Evolutionary conservation across 2,888 invertebrate species (phyloP).

Genomic region (Drosophila histrio): DNA sequence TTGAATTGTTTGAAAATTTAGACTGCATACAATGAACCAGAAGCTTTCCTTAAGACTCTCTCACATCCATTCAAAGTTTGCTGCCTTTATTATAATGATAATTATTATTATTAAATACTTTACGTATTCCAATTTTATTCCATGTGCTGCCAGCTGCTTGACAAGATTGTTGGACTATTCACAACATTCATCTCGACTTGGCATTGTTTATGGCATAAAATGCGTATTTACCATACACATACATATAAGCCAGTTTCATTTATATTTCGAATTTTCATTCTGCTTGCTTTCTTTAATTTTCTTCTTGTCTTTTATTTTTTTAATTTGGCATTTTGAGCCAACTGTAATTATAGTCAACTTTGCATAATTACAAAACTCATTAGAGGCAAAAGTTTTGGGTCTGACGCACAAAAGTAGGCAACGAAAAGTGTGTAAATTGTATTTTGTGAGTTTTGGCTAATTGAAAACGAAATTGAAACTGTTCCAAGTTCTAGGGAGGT

Average conservation of each 20-base stretch:
- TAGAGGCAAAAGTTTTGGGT: slow-evolving; percentile 46
- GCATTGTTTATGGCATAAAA: slow-evolving; percentile 9
- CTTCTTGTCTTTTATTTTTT: slow-evolving; percentile 13
- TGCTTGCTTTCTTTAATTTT: slow-evolving; percentile 18
- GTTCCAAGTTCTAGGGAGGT: background rate
- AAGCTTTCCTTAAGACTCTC: no score
- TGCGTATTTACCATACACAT: slow-evolving; percentile 4
- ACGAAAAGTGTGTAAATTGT: slow-evolving; percentile 42
- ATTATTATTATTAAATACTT: background rate
- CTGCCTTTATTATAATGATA: background rate
- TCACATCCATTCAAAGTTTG: background rate
- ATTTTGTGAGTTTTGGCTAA: slow-evolving; percentile 27
- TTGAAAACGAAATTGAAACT: slow-evolving; percentile 54
- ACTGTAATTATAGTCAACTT: slow-evolving; percentile 56
- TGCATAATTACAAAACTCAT: slow-evolving; percentile 74
- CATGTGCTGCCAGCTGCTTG: background rate
- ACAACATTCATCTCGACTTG: slow-evolving; percentile 11
- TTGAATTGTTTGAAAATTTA: background rate
- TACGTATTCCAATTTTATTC: background rate
- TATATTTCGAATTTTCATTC: background rate
- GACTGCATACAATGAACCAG: no score
- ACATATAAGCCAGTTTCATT: background rate
- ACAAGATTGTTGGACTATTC: background rate
- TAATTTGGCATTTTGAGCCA: slow-evolving; percentile 17
- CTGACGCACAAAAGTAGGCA: slow-evolving; percentile 46